Percentiles rank a stretch among this genome's conserved stretches.
phyloP scores from a whole-genome alignment of 35 echinoderm and acorn worm genomes.

The Chiridota heheva region DNA sequence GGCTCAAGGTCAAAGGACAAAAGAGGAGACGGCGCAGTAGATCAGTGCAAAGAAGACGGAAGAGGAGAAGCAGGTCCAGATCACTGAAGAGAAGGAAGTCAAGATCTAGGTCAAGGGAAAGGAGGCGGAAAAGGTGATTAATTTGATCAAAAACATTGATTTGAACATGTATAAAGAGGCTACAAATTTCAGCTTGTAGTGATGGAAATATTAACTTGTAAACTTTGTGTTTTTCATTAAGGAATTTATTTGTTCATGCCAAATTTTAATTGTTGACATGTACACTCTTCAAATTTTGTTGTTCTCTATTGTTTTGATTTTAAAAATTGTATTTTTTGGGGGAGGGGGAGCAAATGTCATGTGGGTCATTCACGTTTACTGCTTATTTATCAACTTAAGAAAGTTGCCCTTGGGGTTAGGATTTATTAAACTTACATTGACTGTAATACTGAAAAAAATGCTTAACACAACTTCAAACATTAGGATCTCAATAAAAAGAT shows the following conservation, averaged over 20 bases:
- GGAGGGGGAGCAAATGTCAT: too few species aligned
- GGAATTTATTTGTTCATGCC: neutral
- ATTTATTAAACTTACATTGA: too few species aligned
- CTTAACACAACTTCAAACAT: too few species aligned
- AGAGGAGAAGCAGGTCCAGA: slow-evolving; percentile 33
- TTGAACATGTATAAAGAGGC: neutral
- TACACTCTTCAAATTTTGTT: neutral
- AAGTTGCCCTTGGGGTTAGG: too few species aligned
- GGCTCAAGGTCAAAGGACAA: slow-evolving; percentile 32
- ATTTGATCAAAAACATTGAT: neutral
- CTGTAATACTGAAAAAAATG: too few species aligned
- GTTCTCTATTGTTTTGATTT: neutral
- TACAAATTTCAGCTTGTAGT: neutral
- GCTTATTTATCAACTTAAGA: too few species aligned
- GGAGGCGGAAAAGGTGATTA: slow-evolving; percentile 33
- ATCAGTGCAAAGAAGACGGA: slow-evolving; percentile 10
- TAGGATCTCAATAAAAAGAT: too few species aligned
- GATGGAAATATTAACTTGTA: neutral
- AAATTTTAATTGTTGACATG: neutral
- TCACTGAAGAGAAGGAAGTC: slow-evolving; percentile 15
- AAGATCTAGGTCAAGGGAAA: slow-evolving; percentile 41
- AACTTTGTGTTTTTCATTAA: neutral
- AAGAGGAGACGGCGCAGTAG: slow-evolving; percentile 22
- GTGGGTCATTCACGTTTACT: too few species aligned
- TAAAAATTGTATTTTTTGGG: neutral